A percentile compares a stretch with the other conserved stretches of the same genome.
These are phyloP conservation scores for Stenodera caucasica DNA, from an alignment of 2,888 invertebrate genomes.

Conservation along the genomic window DNA sequence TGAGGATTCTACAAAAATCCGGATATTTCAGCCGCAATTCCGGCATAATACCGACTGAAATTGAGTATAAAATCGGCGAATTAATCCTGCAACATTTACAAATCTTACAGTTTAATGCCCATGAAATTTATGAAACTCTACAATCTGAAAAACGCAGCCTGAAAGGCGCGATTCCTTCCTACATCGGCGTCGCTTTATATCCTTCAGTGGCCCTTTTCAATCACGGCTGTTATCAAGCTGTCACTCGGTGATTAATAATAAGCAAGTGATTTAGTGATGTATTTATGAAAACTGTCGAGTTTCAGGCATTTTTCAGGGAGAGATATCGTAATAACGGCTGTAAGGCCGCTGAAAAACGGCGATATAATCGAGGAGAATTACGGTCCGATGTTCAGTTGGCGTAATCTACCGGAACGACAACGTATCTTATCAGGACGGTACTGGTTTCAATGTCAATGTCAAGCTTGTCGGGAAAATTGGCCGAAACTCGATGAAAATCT, in stretches of 20 bases:
- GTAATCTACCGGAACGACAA: slow-evolving; percentile 62
- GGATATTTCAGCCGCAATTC: slow-evolving; percentile 61
- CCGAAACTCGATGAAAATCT: slow-evolving; percentile 58
- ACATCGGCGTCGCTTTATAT: slow-evolving; percentile 73
- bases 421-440: slow-evolving; percentile 70
- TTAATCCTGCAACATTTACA: slow-evolving; percentile 72
- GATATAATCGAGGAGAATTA: slow-evolving; percentile 81
- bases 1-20: slow-evolving; percentile 69
- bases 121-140: slow-evolving; percentile 75
- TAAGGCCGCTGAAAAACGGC: slow-evolving; percentile 66
- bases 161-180: slow-evolving; percentile 60
- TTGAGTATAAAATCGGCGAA: slow-evolving; percentile 65
- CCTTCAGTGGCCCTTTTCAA: slow-evolving; percentile 79
- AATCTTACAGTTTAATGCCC: slow-evolving; percentile 82
- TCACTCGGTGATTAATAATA: slow-evolving; percentile 64
- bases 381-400: slow-evolving; percentile 74
- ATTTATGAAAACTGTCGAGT: slow-evolving; percentile 20
- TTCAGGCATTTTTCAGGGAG: slow-evolving; percentile 74
- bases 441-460: slow-evolving; percentile 77
- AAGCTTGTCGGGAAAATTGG: slow-evolving; percentile 76
- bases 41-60: slow-evolving; percentile 54
- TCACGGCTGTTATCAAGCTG: slow-evolving; percentile 80
- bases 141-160: slow-evolving; percentile 56
- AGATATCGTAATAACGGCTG: slow-evolving; percentile 69
- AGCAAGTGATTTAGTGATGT: neutral